Percentiles rank a stretch among this genome's conserved stretches.
Conservation (phyloP, 1,140 invertebrate genomes). For the Bombus superbus region DNA sequence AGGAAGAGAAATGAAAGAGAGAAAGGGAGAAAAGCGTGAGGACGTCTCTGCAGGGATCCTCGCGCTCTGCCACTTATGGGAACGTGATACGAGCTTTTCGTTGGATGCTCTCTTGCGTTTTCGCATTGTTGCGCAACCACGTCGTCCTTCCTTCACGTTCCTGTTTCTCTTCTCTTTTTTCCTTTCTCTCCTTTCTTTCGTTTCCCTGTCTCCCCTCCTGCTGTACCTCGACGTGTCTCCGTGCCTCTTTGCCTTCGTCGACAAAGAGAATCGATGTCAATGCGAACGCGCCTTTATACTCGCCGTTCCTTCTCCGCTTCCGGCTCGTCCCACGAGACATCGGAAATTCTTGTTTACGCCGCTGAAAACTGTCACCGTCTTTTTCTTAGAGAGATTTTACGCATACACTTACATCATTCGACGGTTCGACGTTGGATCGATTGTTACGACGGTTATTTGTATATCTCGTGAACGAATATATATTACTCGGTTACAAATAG, state of each 20-base stretch:
- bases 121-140: conserved; percentile 76
- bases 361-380: background rate
- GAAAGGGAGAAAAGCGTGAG: conserved; percentile 51
- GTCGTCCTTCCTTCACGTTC: conserved; percentile 51
- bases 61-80: conserved; percentile 76
- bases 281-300: conserved; percentile 20
- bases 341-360: conserved; percentile 20
- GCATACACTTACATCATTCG: background rate
- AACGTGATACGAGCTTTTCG: conserved; percentile 75
- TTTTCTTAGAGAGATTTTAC: background rate
- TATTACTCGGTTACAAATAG: background rate
- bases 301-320: conserved; percentile 1
- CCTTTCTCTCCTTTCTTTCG: background rate
- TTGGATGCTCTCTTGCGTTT: conserved; percentile 74
- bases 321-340: conserved; percentile 21
- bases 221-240: background rate
- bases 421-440: background rate
- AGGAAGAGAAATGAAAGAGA: background rate
- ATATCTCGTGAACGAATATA: background rate
- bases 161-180: background rate
- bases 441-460: too few species aligned
- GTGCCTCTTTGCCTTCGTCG: conserved; percentile 3
- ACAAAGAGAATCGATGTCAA: conserved; percentile 72
- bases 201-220: background rate
- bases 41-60: conserved; percentile 72